Evolutionary conservation across 2,888 invertebrate genomes (phyloP), one percentile per base, ranked within the genome.

Genomic region (Prosopocoilus inquinatus): DNA sequence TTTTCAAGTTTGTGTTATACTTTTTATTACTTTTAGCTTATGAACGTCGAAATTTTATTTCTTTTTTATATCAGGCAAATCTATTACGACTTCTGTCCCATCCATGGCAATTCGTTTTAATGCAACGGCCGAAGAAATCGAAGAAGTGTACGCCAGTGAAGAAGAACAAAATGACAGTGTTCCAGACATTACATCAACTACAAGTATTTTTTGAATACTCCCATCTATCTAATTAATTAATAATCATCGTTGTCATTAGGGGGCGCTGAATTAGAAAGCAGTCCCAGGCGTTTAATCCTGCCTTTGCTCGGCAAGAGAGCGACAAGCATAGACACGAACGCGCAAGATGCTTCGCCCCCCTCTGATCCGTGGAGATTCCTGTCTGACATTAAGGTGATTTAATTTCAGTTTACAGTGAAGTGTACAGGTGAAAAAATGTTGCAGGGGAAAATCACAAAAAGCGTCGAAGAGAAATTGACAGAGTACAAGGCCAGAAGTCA

Each of bases 41-140:
- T 28, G 5, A 3, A 7, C 20, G 3, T 16, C 16, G 3, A n/a
- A n/a, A n/a, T n/a, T n/a, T n/a, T n/a, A n/a, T n/a, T 48, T 2
- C 43, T 53, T 20, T 13, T 47, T 13, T 16, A 16, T n/a, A 32
- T 7, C 55, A 77, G 77, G 77, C 61, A 78, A 78, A 68, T 68
- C 75, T n/a, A 70, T 74, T 11, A 76, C 74, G 41, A 74, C 78
- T 45, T 77, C 78, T 11, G 76, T 76, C 49, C 72, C 83, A 43
- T 78, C 81, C 32, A 75, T 84, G 53, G 81, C 86, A 5, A 86
- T 89, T 66, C 84, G 87, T 68, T 90, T 89, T 68, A 87, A 87
- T 78, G 87, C 88, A n/a, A 88, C 86, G 65, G 88, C 87, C 69
- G 89, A 89, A 67, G 87, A 88, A 73, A 72, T 89, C 50, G 89